Percentiles rank a stretch among this genome's conserved stretches.
Conservation (phyloP, 2,797 vertebrate species). For the Loriculus beryllinus region DNA sequence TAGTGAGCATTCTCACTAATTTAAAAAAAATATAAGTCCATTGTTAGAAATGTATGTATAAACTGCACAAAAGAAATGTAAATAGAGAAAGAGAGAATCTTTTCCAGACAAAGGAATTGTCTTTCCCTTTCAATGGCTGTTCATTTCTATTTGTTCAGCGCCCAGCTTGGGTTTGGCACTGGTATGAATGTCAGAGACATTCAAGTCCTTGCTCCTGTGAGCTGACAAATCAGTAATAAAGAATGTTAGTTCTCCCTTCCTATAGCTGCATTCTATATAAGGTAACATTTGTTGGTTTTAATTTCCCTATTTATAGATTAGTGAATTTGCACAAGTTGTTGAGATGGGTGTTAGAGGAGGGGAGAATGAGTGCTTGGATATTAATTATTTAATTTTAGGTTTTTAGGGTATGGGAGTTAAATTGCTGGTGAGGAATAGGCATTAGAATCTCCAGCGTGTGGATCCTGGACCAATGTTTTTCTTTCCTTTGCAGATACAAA, state of each 20-base stretch:
- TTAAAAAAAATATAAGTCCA: neutral
- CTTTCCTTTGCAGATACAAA: slow-evolving; percentile 84
- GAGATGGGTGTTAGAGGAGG: neutral
- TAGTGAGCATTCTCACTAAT: neutral
- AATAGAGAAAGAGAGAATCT: neutral
- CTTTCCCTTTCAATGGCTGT: neutral
- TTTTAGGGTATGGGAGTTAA: neutral
- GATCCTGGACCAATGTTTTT: slow-evolving; percentile 1
- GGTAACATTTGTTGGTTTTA: neutral
- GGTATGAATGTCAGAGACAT: neutral
- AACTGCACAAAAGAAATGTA: neutral
- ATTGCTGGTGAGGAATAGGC: neutral
- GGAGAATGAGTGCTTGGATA: neutral
- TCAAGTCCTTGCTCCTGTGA: neutral
- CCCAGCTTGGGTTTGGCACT: neutral
- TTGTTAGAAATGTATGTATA: neutral
- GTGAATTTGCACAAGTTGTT: neutral
- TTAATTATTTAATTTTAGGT: neutral
- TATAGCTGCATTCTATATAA: neutral
- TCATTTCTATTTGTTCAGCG: neutral
- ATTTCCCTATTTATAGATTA: neutral
- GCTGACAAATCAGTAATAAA: neutral
- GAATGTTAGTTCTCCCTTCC: neutral
- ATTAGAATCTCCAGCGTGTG: neutral
- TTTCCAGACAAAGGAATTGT: neutral